These are phyloP conservation scores for Chironomus tentans DNA, from an alignment of 2,888 invertebrate genomes.

Conservation along the genomic window DNA sequence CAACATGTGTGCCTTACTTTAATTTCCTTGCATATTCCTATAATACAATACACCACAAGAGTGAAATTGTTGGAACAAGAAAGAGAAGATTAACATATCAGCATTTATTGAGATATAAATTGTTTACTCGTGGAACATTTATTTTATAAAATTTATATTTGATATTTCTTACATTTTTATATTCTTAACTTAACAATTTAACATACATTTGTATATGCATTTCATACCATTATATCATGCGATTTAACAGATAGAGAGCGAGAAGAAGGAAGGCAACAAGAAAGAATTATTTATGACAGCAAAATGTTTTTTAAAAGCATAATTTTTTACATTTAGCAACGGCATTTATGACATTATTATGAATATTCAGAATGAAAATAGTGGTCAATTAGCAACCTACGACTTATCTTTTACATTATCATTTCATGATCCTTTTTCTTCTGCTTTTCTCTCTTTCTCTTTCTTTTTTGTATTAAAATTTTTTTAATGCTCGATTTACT, in stretches of 20 bases:
- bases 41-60: not conserved
- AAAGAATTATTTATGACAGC: constrained; percentile 24
- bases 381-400: constrained; percentile 4
- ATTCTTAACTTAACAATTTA: not conserved
- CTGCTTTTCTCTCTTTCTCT: no score
- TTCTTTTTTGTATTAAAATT: no score
- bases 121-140: constrained; percentile 31
- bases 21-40: not conserved
- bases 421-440: no score
- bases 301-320: not conserved
- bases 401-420: not conserved
- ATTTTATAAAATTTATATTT: not conserved
- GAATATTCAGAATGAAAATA: not conserved
- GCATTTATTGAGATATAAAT: constrained; percentile 34
- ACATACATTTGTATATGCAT: not conserved
- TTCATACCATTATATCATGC: not conserved
- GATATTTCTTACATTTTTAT: not conserved
- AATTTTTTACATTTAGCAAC: not conserved
- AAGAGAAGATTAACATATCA: constrained; percentile 27
- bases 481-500: no score
- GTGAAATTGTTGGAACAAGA: not conserved
- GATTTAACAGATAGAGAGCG: not conserved
- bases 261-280: not conserved
- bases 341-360: not conserved
- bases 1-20: constrained; percentile 17